Base-by-base conservation (phyloP, 2,888 invertebrate genomes). In the Dasypogon diadema region DNA sequence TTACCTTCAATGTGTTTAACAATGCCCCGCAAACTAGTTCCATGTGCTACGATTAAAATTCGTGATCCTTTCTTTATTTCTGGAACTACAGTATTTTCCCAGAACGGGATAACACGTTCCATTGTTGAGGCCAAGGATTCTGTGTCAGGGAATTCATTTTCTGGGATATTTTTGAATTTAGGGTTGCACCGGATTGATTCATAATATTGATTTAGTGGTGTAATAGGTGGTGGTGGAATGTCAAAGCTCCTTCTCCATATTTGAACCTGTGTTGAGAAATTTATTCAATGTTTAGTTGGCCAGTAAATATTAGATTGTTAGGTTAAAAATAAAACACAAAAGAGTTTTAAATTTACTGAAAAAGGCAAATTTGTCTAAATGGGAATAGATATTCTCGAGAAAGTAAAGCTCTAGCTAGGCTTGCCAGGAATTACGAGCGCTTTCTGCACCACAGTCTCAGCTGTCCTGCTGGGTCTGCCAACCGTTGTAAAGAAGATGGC, bases 221-320 rank as follows among this genome's bases (percentile, higher is more conserved):
- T 91, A 90, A 96, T 95, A 0, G 93, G 87, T 34, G 96, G 95
- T 21, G 96, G 96, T 1, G 93, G 91, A 1, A 91, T 89, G 80
- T 95, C 93, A 80, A 92, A 96, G 80, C 94, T 93, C 77, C 95
- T 89, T 79, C 95, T 89, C 96, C 96, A 96, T 80, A 92, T 92
- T 86, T 92, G 91, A 6, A 96, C 94, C 91, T 91, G 58, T n/a
- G n/a, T n/a, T n/a, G n/a, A n/a, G n/a, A n/a, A n/a, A n/a, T n/a
- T n/a, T n/a, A n/a, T n/a, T n/a, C n/a, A n/a, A n/a, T n/a, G n/a
- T n/a, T n/a, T n/a, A n/a, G n/a, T n/a, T n/a, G n/a, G n/a, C n/a
- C n/a, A n/a, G n/a, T n/a, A n/a, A n/a, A n/a, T n/a, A n/a, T n/a
- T n/a, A n/a, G n/a, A n/a, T n/a, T n/a, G n/a, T n/a, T n/a, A n/a